Conservation (phyloP, 2,113 vertebrate genomes). For the Spheniscus mendiculus region DNA sequence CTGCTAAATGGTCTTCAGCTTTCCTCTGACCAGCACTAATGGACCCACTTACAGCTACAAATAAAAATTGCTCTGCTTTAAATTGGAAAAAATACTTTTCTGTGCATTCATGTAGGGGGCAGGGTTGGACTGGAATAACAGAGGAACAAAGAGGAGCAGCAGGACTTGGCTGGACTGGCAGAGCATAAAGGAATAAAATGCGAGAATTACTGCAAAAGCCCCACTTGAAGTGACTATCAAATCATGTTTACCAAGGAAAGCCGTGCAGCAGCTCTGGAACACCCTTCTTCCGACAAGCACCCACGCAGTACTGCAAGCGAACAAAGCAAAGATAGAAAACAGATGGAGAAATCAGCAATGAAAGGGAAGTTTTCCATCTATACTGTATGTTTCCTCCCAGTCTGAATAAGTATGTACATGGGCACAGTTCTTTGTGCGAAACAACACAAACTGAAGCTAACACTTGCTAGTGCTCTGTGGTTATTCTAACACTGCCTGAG, state of each 20-base stretch:
- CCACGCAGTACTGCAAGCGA: background rate
- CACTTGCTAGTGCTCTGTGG: background rate
- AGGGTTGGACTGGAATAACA: background rate
- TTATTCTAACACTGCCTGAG: background rate
- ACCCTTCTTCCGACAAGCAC: conserved; percentile 5
- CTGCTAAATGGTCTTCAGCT: conserved; percentile 6
- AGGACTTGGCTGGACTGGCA: conserved; percentile 18
- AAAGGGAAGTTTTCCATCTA: background rate
- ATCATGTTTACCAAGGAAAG: background rate
- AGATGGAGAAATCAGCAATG: conserved; percentile 5
- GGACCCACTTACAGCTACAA: conserved; percentile 17
- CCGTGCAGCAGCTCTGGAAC: background rate
- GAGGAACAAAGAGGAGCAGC: conserved; percentile 31
- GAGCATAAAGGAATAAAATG: background rate
- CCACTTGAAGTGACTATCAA: conserved; percentile 24
- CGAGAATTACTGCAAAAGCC: background rate
- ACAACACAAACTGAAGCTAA: background rate
- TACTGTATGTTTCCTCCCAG: background rate
- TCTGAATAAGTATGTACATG: background rate
- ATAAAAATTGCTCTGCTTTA: conserved; percentile 1
- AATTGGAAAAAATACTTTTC: background rate
- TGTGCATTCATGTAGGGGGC: background rate
- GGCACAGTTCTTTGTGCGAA: background rate
- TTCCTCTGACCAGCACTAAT: conserved; percentile 22
- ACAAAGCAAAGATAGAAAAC: conserved; percentile 7